Base-by-base conservation (phyloP, 1,140 invertebrate species). In the Centruroides vittatus region DNA sequence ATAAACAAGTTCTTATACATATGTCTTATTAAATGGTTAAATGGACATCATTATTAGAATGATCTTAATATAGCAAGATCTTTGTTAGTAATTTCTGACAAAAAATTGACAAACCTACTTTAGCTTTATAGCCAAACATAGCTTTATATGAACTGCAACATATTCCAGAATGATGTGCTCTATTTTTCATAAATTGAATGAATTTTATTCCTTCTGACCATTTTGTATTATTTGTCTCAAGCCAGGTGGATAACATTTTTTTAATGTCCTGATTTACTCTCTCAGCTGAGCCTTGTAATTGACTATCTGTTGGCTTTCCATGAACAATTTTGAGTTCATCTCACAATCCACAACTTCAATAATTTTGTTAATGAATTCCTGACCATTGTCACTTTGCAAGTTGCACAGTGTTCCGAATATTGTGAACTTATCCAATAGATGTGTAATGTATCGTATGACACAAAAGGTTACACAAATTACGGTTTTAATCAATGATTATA, bases 301-400 rank as follows among this genome's bases (percentile, higher is more conserved):
- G 73, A 11, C 58, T 58, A 57, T 74, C 68, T 47, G 68, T n/a
- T 35, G 71, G 66, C 65, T 72, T 71, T 8, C 72, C 69, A 69
- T 76, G 70, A 35, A 74, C 70, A 55, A 77, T 72, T 51, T 71
- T 72, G 57, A 70, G 68, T 54, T 69, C 64, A 34, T 66, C 68
- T 69, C 68, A 72, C 56, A 55, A 51, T 59, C 58, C 41, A 11
- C 35, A 54, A 46, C 55, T 59, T 53, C 46, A 54, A 47, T 53
- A 59, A 53, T 53, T 54, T 47, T 53, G 35, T 54, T 54, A 7
- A 13, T 46, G 47, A 59, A 59, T 59, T 59, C 35, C 49, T 12
- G 13, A 46, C 50, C 11, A 54, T 53, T 47, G 50, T 59, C 23
- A 34, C 41, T 47, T 23, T 54, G 35, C 35, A 56, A 56, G 55